Evolutionary conservation across 2,797 vertebrate species (phyloP).

Genomic region (Xenentodon cancila): DNA sequence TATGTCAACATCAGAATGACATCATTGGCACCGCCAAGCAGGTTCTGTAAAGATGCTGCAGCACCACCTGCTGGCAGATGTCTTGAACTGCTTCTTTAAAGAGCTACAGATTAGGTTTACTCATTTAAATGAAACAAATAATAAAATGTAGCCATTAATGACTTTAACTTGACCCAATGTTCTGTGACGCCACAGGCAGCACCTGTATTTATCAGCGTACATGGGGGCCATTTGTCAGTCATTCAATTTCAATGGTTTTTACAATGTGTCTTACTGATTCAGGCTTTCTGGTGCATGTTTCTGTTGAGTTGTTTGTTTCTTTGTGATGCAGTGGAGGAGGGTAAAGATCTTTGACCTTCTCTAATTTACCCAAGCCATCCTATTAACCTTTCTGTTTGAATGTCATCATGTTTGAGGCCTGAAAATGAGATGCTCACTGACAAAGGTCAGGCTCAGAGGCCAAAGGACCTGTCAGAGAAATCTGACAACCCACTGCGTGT

Average conservation of each 20-base stretch:
- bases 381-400: constrained; percentile 83
- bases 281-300: constrained; percentile 10
- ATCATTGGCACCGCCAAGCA: constrained; percentile 9
- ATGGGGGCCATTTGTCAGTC: constrained; percentile 9
- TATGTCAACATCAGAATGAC: constrained; percentile 21
- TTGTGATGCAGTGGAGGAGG: neutral
- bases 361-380: constrained; percentile 42
- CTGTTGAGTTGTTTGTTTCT: constrained; percentile 36
- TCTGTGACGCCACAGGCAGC: neutral
- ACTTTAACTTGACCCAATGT: neutral
- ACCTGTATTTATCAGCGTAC: constrained; percentile 3
- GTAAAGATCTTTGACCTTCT: constrained; percentile 73
- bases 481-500: constrained; percentile 25
- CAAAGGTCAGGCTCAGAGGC: constrained; percentile 75
- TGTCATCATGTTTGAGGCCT: constrained; percentile 65
- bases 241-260: constrained; percentile 29
- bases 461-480: constrained; percentile 61
- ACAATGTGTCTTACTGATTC: constrained; percentile 10
- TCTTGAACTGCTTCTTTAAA: neutral
- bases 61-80: constrained; percentile 44
- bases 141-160: constrained; percentile 6
- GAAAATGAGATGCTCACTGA: constrained; percentile 51
- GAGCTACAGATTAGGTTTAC: neutral
- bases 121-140: neutral
- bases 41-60: constrained; percentile 31